Base-by-base conservation (phyloP, 2,888 invertebrate genomes). In the Heliconius ethilla region DNA sequence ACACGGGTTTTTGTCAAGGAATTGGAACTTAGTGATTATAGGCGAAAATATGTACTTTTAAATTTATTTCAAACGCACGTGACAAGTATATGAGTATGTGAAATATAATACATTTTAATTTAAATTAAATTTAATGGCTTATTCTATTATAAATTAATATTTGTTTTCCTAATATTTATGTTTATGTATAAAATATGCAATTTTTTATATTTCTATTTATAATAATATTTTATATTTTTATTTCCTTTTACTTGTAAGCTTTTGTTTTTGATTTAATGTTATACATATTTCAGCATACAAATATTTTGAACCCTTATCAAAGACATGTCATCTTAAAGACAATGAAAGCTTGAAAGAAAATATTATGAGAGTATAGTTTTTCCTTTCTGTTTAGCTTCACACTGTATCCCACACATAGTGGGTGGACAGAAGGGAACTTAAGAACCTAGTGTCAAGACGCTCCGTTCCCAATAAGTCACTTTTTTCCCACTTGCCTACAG, bases 1-100 rank as follows among this genome's bases (percentile, higher is more conserved):
- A 70, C 70, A 75, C 66, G 66, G 59, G 63, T 40, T 66, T 75
- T 75, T 79, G 67, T 75, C 25, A 75, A 40, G 29, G 33, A 75
- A 70, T 77, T 70, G 65, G 51, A 29, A 63, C 40, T 62, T 51
- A 40, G 33, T 37, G 37, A 15, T 45, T 45, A 45, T 67, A 40
- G 15, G 69, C 25, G 40, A 67, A 51, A 69, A 69, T 69, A 40
- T 40, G 40, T 69, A 69, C 40, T 45, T 15, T 18, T 45, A 3
- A 69, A 69, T 27, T 9, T 69, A 69, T 40, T 40, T 11, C 6
- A 40, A 40, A 7, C 25, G 37, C n/a, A 37, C n/a, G 25, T 40
- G 25, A 40, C n/a, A 67, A 5, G 11, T 29, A 0, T 0, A 29
- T 40, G 13, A 9, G 37, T 37, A n/a, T 2, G 15, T 40, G 10